A percentile compares a stretch with the other conserved stretches of the same genome.
Conservation (phyloP, 2,113 vertebrate species). For the Rhea americana region DNA sequence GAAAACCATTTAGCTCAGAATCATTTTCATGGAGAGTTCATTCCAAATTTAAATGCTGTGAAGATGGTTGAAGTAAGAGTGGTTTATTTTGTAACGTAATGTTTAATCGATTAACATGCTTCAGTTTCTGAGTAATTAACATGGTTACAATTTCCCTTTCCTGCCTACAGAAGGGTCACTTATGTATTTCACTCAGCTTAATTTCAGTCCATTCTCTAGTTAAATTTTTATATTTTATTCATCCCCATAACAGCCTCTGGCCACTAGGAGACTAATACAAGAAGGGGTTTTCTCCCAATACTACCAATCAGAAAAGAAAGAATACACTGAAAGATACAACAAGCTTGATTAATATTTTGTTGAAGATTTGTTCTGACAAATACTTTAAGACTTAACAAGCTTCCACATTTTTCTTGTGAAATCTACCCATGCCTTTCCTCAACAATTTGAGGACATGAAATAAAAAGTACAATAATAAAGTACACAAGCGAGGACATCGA, state of each 20-base stretch:
- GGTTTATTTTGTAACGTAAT: not conserved
- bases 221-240: not conserved
- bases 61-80: not conserved
- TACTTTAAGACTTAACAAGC: not conserved
- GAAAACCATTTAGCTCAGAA: not conserved
- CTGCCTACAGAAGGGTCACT: not conserved
- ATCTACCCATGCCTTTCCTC: not conserved
- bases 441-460: not conserved
- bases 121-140: not conserved
- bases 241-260: not conserved
- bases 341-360: not conserved
- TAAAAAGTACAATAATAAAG: not conserved
- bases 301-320: not conserved
- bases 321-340: not conserved
- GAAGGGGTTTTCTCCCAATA: not conserved
- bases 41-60: not conserved
- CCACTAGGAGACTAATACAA: accelerated
- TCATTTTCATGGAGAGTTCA: not conserved
- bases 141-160: not conserved
- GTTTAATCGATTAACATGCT: not conserved
- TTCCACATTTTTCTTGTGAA: not conserved
- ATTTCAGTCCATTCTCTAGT: not conserved
- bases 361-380: not conserved
- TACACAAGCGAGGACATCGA: not conserved
- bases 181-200: not conserved